Evolutionary conservation across 1,140 invertebrate genomes (phyloP), one percentile per base, ranked within the genome.

Genomic region (Drosophila willistoni): DNA sequence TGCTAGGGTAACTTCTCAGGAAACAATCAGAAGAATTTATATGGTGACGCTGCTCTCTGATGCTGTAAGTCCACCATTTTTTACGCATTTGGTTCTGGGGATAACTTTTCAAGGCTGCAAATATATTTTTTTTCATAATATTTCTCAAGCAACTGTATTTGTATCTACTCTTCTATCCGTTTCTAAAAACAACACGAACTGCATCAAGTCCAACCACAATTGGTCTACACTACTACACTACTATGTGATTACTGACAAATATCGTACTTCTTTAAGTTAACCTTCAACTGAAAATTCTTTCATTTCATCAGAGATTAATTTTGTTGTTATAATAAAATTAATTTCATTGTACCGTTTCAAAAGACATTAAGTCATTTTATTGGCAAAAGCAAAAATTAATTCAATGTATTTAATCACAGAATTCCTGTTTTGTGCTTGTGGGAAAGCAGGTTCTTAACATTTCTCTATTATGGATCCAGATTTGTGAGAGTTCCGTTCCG

Each of bases 351-450:
- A 51, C 44, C 44, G 44, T 76, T 76, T 51, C 7, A 10, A 60
- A 29, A 29, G 29, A 29, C 29, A 29, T 76, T 64, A 76, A 76
- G 42, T 36, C 63, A 64, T 76, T 76, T 60, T 36, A 76, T 51
- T 51, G 44, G 17, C 44, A 12, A 22, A 51, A 51, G 44, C 44
- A 12, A 22, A 51, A 47, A 51, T 51, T 51, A 22, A 51, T 51
- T 51, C 13, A 51, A 14, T 22, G 17, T 22, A 51, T 51, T 51
- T 51, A 51, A 51, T 51, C 44, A 51, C 17, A 51, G 44, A 25
- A 76, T 76, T 76, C 73, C 73, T 70, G 73, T 76, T 75, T n/a
- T 63, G 59, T 61, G 57, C 33, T 69, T 17, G 42, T 33, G 65
- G 73, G 66, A 69, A 63, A 76, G 73, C 73, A 70, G 73, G 73